Percentiles rank a stretch among this genome's conserved stretches.
Conservation (phyloP, 2,888 invertebrate genomes). For the Coleophora deauratella region DNA sequence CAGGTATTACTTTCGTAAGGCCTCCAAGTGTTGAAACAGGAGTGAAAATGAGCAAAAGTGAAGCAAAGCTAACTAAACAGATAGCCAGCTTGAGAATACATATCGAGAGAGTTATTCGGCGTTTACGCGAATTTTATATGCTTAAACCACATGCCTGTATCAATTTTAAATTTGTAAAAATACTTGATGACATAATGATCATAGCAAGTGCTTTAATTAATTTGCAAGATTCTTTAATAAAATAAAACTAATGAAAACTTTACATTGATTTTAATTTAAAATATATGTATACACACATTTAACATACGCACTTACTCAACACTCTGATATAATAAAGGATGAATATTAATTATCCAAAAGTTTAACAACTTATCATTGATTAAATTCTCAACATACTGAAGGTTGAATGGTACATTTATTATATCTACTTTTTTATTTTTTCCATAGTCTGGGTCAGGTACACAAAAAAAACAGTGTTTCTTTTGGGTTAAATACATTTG, state of each 20-base stretch:
- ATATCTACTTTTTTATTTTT: slow-evolving; percentile 13
- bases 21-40: slow-evolving; percentile 16
- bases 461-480: slow-evolving; percentile 16
- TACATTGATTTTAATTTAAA: too few species aligned
- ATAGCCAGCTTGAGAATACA: slow-evolving; percentile 20
- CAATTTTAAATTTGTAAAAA: slow-evolving; percentile 7
- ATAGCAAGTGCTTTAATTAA: too few species aligned
- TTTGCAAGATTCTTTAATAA: too few species aligned
- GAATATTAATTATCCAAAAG: slow-evolving; percentile 15
- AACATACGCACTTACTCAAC: slow-evolving; percentile 3
- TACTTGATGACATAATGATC: slow-evolving; percentile 8
- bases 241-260: too few species aligned
- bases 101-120: slow-evolving; percentile 16
- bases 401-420: slow-evolving; percentile 3
- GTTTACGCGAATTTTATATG: slow-evolving; percentile 17
- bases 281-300: too few species aligned
- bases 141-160: slow-evolving; percentile 16
- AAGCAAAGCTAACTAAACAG: slow-evolving; percentile 17
- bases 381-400: slow-evolving; percentile 9
- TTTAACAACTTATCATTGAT: background rate
- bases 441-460: slow-evolving; percentile 12
- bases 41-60: slow-evolving; percentile 12
- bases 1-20: slow-evolving; percentile 9
- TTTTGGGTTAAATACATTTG: slow-evolving; percentile 17
- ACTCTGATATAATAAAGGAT: slow-evolving; percentile 15